Conservation (phyloP, 2,888 invertebrate species). For the Brachyptera risi region DNA sequence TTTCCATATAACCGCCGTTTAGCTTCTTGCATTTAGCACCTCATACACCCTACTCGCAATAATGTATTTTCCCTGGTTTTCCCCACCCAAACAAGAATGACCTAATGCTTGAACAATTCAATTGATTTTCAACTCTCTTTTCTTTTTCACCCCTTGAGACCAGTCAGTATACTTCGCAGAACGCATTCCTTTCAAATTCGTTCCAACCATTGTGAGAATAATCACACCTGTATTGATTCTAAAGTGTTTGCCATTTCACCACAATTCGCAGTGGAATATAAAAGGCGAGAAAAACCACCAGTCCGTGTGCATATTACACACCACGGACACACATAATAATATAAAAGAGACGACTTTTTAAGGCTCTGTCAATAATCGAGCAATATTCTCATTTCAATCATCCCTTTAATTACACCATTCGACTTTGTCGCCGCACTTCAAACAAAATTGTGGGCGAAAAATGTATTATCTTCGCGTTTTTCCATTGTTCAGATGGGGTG, state of each 20-base stretch:
- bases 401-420: conserved; percentile 1
- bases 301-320: too few species aligned
- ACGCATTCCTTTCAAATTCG: background rate
- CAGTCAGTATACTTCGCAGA: too few species aligned
- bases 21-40: too few species aligned
- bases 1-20: too few species aligned
- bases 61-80: too few species aligned
- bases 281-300: too few species aligned
- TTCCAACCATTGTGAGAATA: background rate
- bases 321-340: too few species aligned
- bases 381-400: background rate
- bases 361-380: background rate
- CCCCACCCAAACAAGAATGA: background rate
- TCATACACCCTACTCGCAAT: too few species aligned
- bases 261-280: background rate
- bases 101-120: background rate
- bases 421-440: background rate
- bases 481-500: too few species aligned
- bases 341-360: background rate
- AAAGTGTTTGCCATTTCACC: too few species aligned
- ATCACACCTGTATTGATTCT: conserved; percentile 2
- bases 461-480: too few species aligned
- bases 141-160: background rate
- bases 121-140: too few species aligned
- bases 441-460: background rate